Base-by-base conservation (phyloP, 2,888 invertebrate species). In the Agonopterix arenella region DNA sequence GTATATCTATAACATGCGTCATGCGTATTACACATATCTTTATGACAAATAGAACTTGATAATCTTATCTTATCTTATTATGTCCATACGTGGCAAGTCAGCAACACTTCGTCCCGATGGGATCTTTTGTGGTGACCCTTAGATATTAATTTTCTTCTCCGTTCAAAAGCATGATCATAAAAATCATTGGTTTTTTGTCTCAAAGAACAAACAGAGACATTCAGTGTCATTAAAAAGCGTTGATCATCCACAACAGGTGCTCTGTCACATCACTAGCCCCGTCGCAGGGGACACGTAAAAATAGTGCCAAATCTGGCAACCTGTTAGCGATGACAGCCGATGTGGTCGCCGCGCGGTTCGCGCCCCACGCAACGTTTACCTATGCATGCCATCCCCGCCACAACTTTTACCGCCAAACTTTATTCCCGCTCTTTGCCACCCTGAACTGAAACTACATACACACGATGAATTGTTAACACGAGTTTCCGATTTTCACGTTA, bases 251-350 rank as follows among this genome's bases (percentile, higher is more conserved):
- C 85, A 86, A 85, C 86, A 86, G 86, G 50, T 50, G 46, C n/a
- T 41, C 36, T n/a, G 46, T 46, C 78, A 65, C 85, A 76, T 77
- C 86, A 83, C 86, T 80, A 81, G 54, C 53, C 59, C 59, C 50
- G 57, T 13, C 43, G 64, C 59, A 60, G 76, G 75, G 76, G 73
- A 70, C 82, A 73, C 76, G 79, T 80, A 88, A 88, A 88, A 88
- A 86, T 88, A 83, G 86, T 84, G 80, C 70, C 74, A 78, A 80
- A 80, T 80, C 80, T 76, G 76, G 77, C 86, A 84, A 86, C 88
- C 86, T 85, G 88, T 88, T 88, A 82, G 77, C 70, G 44, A 37
- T 16, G 49, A 7, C 11, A 11, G 11, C 54, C 54, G 59, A 64
- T n/a, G 38, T 16, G 45, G 42, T 37, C 45, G 46, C 48, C 66